These are phyloP conservation scores for Lepus townsendii DNA, from an alignment of 2,797 vertebrate genomes.

Conservation along the genomic window DNA sequence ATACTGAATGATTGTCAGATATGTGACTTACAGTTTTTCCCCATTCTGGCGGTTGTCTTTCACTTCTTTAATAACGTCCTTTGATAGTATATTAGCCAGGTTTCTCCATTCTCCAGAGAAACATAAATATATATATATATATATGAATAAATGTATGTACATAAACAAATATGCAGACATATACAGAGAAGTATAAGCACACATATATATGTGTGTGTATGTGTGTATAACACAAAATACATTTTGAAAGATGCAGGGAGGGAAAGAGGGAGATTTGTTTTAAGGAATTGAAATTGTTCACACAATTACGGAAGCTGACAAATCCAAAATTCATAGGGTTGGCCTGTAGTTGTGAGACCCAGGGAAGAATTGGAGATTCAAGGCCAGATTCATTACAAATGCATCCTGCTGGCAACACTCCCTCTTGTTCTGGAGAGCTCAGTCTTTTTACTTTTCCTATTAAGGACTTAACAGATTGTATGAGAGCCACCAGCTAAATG, in stretches of 20 bases:
- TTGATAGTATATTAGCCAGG: neutral
- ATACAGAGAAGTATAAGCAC: too few relatives aligned
- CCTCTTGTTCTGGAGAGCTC: neutral
- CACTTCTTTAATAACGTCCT: neutral
- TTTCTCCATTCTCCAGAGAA: neutral
- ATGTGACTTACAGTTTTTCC: neutral
- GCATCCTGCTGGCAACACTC: neutral
- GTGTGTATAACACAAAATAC: neutral
- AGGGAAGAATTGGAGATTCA: neutral
- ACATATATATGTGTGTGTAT: too few relatives aligned
- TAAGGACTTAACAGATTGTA: neutral
- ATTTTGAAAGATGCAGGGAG: neutral
- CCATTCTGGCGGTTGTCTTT: neutral
- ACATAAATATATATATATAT: neutral
- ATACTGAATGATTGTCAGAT: neutral
- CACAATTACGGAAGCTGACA: neutral
- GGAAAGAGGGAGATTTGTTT: neutral
- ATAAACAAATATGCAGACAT: too few relatives aligned
- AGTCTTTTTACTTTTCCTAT: neutral
- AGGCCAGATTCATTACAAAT: neutral
- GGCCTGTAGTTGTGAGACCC: neutral
- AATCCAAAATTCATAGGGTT: neutral
- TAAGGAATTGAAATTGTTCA: neutral
- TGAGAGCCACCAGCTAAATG: neutral
- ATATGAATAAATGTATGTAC: too few relatives aligned